Conservation (phyloP, 2,797 vertebrate genomes). For the Myoxocephalus aenaeus region DNA sequence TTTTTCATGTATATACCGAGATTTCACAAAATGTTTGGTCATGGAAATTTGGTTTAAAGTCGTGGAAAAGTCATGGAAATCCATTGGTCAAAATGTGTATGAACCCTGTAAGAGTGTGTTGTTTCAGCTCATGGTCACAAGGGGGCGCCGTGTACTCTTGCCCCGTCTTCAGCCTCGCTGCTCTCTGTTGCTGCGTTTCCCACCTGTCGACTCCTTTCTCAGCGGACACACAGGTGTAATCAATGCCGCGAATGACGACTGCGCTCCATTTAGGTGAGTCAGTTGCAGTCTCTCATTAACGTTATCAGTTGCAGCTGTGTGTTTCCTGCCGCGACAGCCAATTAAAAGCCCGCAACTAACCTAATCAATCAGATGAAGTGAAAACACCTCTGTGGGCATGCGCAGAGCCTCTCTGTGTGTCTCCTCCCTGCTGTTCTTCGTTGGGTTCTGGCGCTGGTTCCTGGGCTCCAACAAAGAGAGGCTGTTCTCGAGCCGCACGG, state of each 20-base stretch:
- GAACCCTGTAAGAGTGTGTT: neutral
- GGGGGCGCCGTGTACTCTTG: conserved; percentile 9
- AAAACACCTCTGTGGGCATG: neutral
- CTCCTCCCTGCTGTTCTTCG: conserved; percentile 16
- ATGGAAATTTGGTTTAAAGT: too few species aligned
- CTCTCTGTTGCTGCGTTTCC: too few species aligned
- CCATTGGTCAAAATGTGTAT: too few species aligned
- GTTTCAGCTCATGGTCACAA: conserved; percentile 18
- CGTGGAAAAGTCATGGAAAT: too few species aligned
- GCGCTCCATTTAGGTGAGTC: neutral
- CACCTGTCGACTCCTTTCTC: neutral
- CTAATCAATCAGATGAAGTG: too few species aligned
- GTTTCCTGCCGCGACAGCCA: neutral
- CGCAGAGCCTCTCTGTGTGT: neutral
- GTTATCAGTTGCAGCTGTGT: neutral
- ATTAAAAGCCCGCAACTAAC: neutral
- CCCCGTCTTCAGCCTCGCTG: too few species aligned
- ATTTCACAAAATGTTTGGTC: too few species aligned
- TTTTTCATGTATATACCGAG: too few species aligned
- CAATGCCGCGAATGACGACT: neutral
- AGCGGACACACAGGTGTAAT: neutral
- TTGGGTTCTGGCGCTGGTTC: conserved; percentile 31
- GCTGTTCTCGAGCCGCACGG: conserved; percentile 55
- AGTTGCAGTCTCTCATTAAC: neutral
- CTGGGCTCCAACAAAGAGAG: conserved; percentile 56